These are phyloP conservation scores for Euclidia mi DNA, from an alignment of 2,888 invertebrate species.

Conservation along the genomic window DNA sequence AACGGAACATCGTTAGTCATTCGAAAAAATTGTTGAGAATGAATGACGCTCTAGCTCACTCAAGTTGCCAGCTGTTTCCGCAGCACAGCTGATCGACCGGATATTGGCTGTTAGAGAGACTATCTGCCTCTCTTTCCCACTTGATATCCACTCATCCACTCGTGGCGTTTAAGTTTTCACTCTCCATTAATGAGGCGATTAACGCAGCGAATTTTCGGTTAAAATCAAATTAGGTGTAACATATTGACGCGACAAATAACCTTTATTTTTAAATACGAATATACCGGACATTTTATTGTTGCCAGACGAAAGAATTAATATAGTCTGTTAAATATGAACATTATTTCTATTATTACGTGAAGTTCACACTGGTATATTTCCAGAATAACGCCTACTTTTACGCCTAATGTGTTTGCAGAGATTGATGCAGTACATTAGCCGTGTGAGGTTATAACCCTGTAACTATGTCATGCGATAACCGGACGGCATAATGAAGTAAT, in stretches of 20 bases:
- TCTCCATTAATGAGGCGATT: slow-evolving; percentile 72
- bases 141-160: slow-evolving; percentile 58
- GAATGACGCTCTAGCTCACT: slow-evolving; percentile 75
- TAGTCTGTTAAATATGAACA: too few species aligned
- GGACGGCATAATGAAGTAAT: slow-evolving; percentile 47
- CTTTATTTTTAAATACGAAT: not conserved
- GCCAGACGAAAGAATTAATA: too few species aligned
- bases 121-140: slow-evolving; percentile 65
- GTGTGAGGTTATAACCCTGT: slow-evolving; percentile 20
- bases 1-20: slow-evolving; percentile 72
- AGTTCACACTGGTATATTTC: too few species aligned
- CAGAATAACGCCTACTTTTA: not conserved
- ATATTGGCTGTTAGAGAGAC: slow-evolving; percentile 85
- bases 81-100: slow-evolving; percentile 87
- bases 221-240: slow-evolving; percentile 25
- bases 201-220: slow-evolving; percentile 55
- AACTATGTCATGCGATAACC: slow-evolving; percentile 29
- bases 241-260: not conserved
- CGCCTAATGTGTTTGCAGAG: not conserved
- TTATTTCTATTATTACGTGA: too few species aligned
- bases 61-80: slow-evolving; percentile 86
- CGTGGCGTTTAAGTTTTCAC: slow-evolving; percentile 75
- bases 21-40: slow-evolving; percentile 73
- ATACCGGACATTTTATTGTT: too few species aligned
- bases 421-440: slow-evolving; percentile 10